Evolutionary conservation across 2,888 invertebrate genomes (phyloP), one percentile per base, ranked within the genome.

Genomic region (Drosophila mettleri): DNA sequence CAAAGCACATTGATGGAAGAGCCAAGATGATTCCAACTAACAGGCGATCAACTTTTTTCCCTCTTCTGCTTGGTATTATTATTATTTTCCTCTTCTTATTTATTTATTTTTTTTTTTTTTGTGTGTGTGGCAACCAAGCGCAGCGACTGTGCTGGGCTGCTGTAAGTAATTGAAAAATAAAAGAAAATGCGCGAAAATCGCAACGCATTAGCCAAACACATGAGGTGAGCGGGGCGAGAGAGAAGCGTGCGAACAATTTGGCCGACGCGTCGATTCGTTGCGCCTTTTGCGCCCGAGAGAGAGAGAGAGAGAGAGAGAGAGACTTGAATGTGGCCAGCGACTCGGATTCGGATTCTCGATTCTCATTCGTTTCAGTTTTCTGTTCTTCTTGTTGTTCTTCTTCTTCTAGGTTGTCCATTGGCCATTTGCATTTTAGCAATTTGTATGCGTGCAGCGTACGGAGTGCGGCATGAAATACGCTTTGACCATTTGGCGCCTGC

Each of bases 231-330:
- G 69, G 73, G 4, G 43, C 14, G 43, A 9, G 27, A n/a, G 16
- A 45, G 68, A 84, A 87, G 83, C 87, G 87, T 84, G 83, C 87
- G 83, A 84, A 87, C 83, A 87, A 87, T 84, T 85, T 87, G 76
- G 67, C 65, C 69, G 66, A 51, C 66, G 67, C 69, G 66, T 54
- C 69, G 69, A 86, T 83, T 82, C 83, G 80, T 53, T 74, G 69
- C 78, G 69, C 74, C 83, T 84, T 84, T 79, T 66, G 77, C 62
- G 52, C 70, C 9, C 18, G 33, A 75, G 58, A 48, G n/a, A n/a
- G n/a, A n/a, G n/a, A n/a, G n/a, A n/a, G n/a, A n/a, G n/a, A 33
- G 33, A 33, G 33, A 22, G 20, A 22, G 18, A n/a, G 20, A 20
- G 20, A 14, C 52, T 34, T 16, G 51, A 16, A 8, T 38, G 9